A percentile compares a stretch with the other conserved stretches of the same genome.
Conservation (phyloP, 2,797 vertebrate genomes). For the Macroramphosus scolopax region DNA sequence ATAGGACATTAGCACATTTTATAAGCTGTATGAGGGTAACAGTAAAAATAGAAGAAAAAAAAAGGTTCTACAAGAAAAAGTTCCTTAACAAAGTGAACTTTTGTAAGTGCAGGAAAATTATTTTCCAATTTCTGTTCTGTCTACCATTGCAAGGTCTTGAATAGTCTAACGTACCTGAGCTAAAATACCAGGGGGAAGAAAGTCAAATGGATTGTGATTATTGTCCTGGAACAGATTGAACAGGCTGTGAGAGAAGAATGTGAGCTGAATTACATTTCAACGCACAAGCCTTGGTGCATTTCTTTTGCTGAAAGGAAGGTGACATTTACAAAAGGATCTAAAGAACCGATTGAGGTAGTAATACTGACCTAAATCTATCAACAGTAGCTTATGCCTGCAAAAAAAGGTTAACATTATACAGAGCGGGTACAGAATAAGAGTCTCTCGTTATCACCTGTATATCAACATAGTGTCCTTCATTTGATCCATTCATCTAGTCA, state of each 20-base stretch:
- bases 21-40: neutral
- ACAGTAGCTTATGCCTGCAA: constrained; percentile 30
- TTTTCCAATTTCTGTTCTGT: constrained; percentile 57
- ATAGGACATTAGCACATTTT: neutral
- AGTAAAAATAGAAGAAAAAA: neutral
- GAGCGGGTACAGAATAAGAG: neutral
- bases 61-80: constrained; percentile 3
- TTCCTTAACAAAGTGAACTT: constrained; percentile 34
- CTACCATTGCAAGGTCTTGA: constrained; percentile 55
- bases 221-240: constrained; percentile 92
- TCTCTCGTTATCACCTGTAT: constrained; percentile 4
- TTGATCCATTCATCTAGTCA: neutral
- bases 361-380: constrained; percentile 49
- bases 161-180: constrained; percentile 65
- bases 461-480: too few relatives aligned
- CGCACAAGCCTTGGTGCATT: constrained; percentile 47
- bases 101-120: constrained; percentile 23
- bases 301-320: constrained; percentile 50
- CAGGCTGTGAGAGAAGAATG: constrained; percentile 81
- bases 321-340: constrained; percentile 47
- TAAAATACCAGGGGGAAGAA: constrained; percentile 86
- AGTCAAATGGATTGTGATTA: constrained; percentile 90
- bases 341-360: constrained; percentile 35
- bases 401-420: constrained; percentile 29
- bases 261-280: constrained; percentile 82